phyloP scores from a whole-genome alignment of 2,888 invertebrate species.

The Thymelicus lineola region DNA sequence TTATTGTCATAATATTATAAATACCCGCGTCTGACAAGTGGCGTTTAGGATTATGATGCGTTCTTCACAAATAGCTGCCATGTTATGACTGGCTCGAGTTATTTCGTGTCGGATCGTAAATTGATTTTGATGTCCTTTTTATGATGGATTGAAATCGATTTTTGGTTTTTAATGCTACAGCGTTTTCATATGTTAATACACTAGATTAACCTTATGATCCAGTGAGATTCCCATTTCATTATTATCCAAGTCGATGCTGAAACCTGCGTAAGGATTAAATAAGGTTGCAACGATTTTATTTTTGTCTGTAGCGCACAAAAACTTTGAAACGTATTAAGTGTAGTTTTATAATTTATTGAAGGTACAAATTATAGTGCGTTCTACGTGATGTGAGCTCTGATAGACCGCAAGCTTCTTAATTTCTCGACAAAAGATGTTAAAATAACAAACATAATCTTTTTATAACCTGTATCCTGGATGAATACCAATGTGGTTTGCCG shows the following conservation, averaged over 20 bases:
- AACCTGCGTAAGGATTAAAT: constrained; percentile 45
- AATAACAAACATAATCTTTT: constrained; percentile 77
- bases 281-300: constrained; percentile 41
- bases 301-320: constrained; percentile 25
- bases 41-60: constrained; percentile 74
- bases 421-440: constrained; percentile 76
- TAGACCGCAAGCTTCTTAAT: constrained; percentile 73
- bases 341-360: constrained; percentile 75
- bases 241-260: background rate
- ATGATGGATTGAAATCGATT: constrained; percentile 73
- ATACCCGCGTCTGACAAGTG: constrained; percentile 74
- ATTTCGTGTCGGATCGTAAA: constrained; percentile 70
- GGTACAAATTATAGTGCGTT: constrained; percentile 73
- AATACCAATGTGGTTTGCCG: constrained; percentile 77
- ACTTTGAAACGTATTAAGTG: constrained; percentile 42
- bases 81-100: constrained; percentile 59
- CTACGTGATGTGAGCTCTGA: constrained; percentile 74
- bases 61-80: constrained; percentile 55
- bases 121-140: constrained; percentile 80
- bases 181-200: constrained; percentile 79
- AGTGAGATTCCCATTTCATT: constrained; percentile 4
- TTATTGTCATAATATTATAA: constrained; percentile 80
- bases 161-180: constrained; percentile 68
- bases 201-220: constrained; percentile 60
- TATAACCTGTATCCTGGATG: constrained; percentile 70